Evolutionary conservation across 2,888 invertebrate species (phyloP), one percentile per base, ranked within the genome.

Genomic region (Sphaerophoria rueppellii): DNA sequence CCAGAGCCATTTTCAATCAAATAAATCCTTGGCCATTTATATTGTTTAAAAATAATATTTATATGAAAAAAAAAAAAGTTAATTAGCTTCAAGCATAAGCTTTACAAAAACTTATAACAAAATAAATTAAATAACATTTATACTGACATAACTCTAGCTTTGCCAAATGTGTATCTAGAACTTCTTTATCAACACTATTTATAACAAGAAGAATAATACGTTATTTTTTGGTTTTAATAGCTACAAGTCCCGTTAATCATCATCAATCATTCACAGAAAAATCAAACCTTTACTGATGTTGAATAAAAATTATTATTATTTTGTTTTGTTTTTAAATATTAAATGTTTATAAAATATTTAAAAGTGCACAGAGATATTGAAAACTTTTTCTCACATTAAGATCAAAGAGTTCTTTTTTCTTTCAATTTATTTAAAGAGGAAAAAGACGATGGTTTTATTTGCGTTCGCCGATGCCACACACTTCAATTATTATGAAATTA

Each of bases 261-360:
- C 76, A 79, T 83, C 75, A 82, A 79, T 79, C 82, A 83, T 83
- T 75, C 79, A 83, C 74, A 79, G 65, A 79, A 79, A 82, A 67
- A 73, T 78, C 57, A 82, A 78, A 82, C 75, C 48, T 75, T 67
- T 80, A 79, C 83, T 75, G 65, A 72, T 46, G 75, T 65, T 50
- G 32, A 48, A 48, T 35, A 75, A 58, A 60, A 72, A 72, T n/a
- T 46, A 52, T 58, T 24, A 24, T 52, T 67, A 58, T 60, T 48
- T 46, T 14, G 55, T 40, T 52, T 67, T 71, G 40, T 52, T 54
- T 58, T 24, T 48, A 6, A 57, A 58, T 58, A 40, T 58, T 40
- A 58, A 55, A 70, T 76, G 60, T 69, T 4, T 73, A 24, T 79
- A 50, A 67, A 24, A 73, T 77, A 72, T 69, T 80, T 74, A 75